phyloP scores from a whole-genome alignment of 1,140 invertebrate species.

The Drusus annulatus region DNA sequence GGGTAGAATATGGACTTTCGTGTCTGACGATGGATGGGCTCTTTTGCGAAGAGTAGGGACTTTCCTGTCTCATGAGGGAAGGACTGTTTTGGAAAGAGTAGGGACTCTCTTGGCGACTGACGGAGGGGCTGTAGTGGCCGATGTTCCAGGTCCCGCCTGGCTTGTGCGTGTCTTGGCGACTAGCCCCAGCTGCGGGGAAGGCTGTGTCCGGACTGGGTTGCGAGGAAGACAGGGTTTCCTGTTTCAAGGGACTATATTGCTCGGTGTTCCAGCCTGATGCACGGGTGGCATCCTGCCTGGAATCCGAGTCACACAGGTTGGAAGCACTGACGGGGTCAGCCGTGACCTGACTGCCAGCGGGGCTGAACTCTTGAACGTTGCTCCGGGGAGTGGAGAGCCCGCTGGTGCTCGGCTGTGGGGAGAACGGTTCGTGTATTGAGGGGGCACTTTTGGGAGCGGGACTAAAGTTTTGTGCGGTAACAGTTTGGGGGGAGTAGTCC shows the following conservation, averaged over 20 bases:
- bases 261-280: slow-evolving; percentile 66
- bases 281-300: slow-evolving; percentile 65
- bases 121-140: slow-evolving; percentile 63
- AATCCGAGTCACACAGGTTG: slow-evolving; percentile 52
- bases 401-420: slow-evolving; percentile 49
- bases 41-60: slow-evolving; percentile 62
- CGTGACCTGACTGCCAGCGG: slow-evolving; percentile 29
- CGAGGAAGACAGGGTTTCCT: slow-evolving; percentile 66
- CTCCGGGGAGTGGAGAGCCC: slow-evolving; percentile 50
- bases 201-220: slow-evolving; percentile 68
- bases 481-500: slow-evolving; percentile 36
- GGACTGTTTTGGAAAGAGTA: slow-evolving; percentile 66
- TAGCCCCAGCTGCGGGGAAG: slow-evolving; percentile 63
- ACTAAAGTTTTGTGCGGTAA: slow-evolving; percentile 44
- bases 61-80: slow-evolving; percentile 62
- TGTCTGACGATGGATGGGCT: slow-evolving; percentile 68
- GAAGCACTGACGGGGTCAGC: slow-evolving; percentile 48
- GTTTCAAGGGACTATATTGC: slow-evolving; percentile 68
- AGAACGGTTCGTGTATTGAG: slow-evolving; percentile 50
- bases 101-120: slow-evolving; percentile 61
- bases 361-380: slow-evolving; percentile 44
- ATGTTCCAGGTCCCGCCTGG: slow-evolving; percentile 24
- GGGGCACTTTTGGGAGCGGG: slow-evolving; percentile 49
- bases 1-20: slow-evolving; percentile 66
- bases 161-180: slow-evolving; percentile 53